These are phyloP conservation scores for Paradisaea rubra DNA, from an alignment of 2,113 vertebrate species.

Conservation along the genomic window DNA sequence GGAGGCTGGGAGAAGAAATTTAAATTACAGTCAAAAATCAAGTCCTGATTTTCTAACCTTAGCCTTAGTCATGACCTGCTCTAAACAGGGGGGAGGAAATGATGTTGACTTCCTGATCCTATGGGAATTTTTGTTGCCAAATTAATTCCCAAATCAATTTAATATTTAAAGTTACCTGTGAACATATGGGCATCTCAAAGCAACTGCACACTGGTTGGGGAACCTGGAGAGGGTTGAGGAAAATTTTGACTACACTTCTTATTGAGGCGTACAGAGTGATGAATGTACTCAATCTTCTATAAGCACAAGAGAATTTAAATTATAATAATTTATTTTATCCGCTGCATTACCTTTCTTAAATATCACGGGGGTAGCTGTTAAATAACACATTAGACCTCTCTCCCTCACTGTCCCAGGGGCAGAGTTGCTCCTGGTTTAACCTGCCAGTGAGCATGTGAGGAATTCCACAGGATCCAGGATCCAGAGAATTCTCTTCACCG, in stretches of 20 bases:
- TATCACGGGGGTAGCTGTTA: not conserved
- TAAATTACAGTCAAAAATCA: not conserved
- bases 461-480: not conserved
- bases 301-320: not conserved
- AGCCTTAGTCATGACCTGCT: not conserved
- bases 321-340: not conserved
- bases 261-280: not conserved
- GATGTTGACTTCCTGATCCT: not conserved
- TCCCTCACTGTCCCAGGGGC: not conserved
- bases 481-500: not conserved
- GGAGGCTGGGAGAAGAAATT: not conserved
- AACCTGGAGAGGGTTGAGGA: not conserved
- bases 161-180: not conserved
- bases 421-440: not conserved
- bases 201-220: not conserved
- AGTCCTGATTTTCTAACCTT: not conserved
- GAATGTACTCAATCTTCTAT: not conserved
- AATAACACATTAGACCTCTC: not conserved
- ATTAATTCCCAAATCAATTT: not conserved
- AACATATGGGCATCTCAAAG: not conserved
- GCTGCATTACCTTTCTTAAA: not conserved
- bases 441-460: rapidly evolving
- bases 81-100: not conserved
- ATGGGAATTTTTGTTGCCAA: not conserved
- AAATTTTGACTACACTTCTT: not conserved